A percentile compares a stretch with the other conserved stretches of the same genome.
Evolutionary conservation across 2,113 vertebrate species (phyloP).

Genomic region (Anolis sagrei): DNA sequence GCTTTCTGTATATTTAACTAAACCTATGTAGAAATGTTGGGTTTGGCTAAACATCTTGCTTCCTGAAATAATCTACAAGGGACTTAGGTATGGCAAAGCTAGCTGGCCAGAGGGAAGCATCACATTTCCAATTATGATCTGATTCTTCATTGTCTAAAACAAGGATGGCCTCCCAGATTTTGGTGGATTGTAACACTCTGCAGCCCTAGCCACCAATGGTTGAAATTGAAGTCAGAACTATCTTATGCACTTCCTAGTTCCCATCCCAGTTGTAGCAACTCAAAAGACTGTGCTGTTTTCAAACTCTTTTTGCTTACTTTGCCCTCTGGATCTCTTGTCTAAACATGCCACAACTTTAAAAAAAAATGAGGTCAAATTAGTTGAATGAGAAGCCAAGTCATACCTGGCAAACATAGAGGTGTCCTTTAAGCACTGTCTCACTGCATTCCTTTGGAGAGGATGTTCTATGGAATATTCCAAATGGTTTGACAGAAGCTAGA

Average conservation of each 20-base stretch:
- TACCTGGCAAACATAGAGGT: neutral
- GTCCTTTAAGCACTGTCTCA: constrained; percentile 64
- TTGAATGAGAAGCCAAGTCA: neutral
- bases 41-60: too few relatives aligned
- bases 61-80: too few relatives aligned
- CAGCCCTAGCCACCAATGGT: too few relatives aligned
- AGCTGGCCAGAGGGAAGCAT: too few relatives aligned
- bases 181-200: too few relatives aligned
- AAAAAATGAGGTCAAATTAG: neutral
- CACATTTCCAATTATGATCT: too few relatives aligned
- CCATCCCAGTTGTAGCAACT: neutral
- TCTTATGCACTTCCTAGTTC: neutral
- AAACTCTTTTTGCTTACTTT: neutral
- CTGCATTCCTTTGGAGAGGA: constrained; percentile 54
- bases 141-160: too few relatives aligned
- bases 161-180: too few relatives aligned
- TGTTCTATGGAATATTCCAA: constrained; percentile 64
- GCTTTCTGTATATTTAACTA: too few relatives aligned
- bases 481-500: constrained; percentile 58
- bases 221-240: neutral
- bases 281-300: neutral
- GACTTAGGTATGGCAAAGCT: too few relatives aligned
- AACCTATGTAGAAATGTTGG: too few relatives aligned
- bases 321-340: neutral
- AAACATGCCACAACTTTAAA: neutral